Evolutionary conservation across 2,888 invertebrate species (phyloP).

Genomic region (Aphelenchoides bicaudatus): DNA sequence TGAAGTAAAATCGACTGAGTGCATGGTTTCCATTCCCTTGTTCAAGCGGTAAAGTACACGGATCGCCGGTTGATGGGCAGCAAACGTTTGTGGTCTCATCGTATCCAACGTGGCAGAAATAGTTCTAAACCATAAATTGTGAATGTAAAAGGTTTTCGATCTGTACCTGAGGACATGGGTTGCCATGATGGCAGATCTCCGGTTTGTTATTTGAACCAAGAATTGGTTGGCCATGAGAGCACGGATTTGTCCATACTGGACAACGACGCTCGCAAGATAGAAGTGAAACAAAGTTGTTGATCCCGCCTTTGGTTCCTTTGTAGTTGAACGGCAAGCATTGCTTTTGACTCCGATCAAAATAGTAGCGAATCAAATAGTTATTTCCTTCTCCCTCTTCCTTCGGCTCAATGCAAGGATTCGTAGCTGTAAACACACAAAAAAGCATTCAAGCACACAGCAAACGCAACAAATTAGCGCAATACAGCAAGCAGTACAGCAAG

Average conservation of each 20-base stretch:
- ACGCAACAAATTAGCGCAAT: conserved; percentile 2
- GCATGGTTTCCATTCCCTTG: conserved; percentile 35
- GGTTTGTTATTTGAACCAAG: conserved; percentile 38
- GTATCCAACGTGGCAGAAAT: conserved; percentile 56
- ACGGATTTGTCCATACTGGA: conserved; percentile 55
- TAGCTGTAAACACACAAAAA: conserved; percentile 28
- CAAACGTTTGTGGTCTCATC: conserved; percentile 52
- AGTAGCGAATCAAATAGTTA: conserved; percentile 40
- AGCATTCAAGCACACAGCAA: background rate
- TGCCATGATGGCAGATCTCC: conserved; percentile 41
- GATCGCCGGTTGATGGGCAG: conserved; percentile 43
- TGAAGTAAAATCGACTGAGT: conserved; percentile 36
- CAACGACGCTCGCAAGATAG: conserved; percentile 35
- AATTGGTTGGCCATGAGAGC: conserved; percentile 47
- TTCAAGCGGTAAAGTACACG: conserved; percentile 40
- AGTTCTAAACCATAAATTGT: conserved; percentile 21
- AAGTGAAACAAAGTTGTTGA: conserved; percentile 38
- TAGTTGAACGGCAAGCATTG: conserved; percentile 53
- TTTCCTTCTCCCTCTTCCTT: conserved; percentile 50
- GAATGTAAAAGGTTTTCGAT: too few relatives aligned
- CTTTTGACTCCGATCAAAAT: conserved; percentile 44
- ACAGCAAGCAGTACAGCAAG: too few relatives aligned
- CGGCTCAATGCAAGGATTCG: conserved; percentile 49
- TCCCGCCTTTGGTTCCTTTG: conserved; percentile 39
- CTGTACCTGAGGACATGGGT: conserved; percentile 38